These are phyloP conservation scores for Brachionus rubens DNA, from an alignment of 1,140 invertebrate genomes.

Conservation along the genomic window DNA sequence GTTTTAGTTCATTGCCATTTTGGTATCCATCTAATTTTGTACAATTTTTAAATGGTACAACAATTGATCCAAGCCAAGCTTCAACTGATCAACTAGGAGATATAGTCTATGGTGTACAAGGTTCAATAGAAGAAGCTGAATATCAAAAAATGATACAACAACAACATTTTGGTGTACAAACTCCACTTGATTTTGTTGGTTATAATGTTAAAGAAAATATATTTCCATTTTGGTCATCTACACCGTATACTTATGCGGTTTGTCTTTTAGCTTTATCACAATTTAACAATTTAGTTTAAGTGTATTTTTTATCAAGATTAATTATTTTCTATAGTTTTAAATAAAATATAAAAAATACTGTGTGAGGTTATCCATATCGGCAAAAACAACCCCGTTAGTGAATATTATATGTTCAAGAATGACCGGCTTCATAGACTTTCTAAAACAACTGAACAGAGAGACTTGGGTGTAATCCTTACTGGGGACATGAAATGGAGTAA, in stretches of 20 bases:
- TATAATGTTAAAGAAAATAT: slow-evolving; percentile 50
- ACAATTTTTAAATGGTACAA: slow-evolving; percentile 52
- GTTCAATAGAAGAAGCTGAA: slow-evolving; percentile 46
- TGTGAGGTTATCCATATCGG: too few species aligned
- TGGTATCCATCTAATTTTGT: slow-evolving; percentile 52
- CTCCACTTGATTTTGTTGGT: slow-evolving; percentile 51
- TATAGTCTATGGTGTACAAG: slow-evolving; percentile 49
- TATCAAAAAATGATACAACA: slow-evolving; percentile 50
- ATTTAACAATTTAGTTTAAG: slow-evolving; percentile 50
- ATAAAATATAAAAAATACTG: too few species aligned
- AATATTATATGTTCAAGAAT: too few species aligned
- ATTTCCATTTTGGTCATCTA: slow-evolving; percentile 53
- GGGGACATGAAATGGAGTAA: too few species aligned
- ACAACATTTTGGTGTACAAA: slow-evolving; percentile 51
- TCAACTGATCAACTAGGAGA: not conserved
- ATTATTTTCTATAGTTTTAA: too few species aligned
- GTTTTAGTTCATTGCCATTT: slow-evolving; percentile 51
- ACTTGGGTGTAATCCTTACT: too few species aligned
- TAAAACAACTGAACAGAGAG: too few species aligned
- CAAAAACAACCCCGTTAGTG: too few species aligned
- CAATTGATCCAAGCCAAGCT: slow-evolving; percentile 39
- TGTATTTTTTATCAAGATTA: too few species aligned
- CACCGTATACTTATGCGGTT: slow-evolving; percentile 51
- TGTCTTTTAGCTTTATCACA: slow-evolving; percentile 50
- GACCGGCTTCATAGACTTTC: too few species aligned